Base-by-base conservation (phyloP, 2,797 vertebrate genomes). In the Leontopithecus rosalia region DNA sequence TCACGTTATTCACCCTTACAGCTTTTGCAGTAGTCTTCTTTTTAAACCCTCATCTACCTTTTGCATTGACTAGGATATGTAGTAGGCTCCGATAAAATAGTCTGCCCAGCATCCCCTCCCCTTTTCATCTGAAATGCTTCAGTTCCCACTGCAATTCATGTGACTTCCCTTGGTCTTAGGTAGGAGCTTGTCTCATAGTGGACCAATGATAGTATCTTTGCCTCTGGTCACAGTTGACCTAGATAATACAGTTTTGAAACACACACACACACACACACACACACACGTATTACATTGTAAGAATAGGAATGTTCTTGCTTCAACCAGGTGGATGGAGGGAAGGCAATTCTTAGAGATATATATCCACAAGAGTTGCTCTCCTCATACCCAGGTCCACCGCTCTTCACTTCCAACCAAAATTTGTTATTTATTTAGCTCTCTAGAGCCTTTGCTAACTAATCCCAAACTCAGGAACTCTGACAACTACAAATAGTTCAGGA, bases 351-450 rank as follows among this genome's bases (percentile, higher is more conserved):
- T 67, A 81, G 41, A 50, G n/a, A 33, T n/a, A 5, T 11, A 1
- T 73, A 57, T 88, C n/a, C 4, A 26, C 12, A 75, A 82, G 36
- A 82, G 36, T 52, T 36, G 55, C 52, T 39, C 26, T 57, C 52
- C n/a, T 82, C 24, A 28, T 57, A n/a, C 50, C 24, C 79, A 81
- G 22, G 79, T 52, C 79, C 36, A 57, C 24, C 85, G 7, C 64
- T 57, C 92, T 88, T 84, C 28, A 80, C 77, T 76, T 94, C 43
- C 7, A 88, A 36, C 36, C 72, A 88, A 46, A 58, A 52, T 76
- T 89, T 88, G 15, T 57, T 55, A 46, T 91, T 96, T 85, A 70
- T 41, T 95, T 80, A 83, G 43, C 48, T 83, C 8, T 91, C n/a
- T 2, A 41, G 84, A 95, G 7, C 9, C 36, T 97, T 96, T 82